These are phyloP conservation scores for Reticulitermes speratus DNA, from an alignment of 1,140 invertebrate genomes.

Conservation along the genomic window DNA sequence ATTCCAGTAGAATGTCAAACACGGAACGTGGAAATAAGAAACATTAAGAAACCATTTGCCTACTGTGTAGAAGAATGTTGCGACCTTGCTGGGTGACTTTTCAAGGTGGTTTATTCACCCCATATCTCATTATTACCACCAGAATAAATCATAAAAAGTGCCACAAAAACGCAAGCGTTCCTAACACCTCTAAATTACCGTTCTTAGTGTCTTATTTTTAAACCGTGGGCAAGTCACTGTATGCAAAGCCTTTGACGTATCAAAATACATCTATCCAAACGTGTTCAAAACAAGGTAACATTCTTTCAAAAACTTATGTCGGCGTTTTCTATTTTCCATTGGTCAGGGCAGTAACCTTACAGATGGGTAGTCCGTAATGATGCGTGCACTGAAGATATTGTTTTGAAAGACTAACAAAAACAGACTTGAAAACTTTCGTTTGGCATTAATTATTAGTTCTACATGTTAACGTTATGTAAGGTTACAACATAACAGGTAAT, in stretches of 20 bases:
- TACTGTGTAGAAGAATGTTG: not conserved
- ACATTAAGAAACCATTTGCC: not conserved
- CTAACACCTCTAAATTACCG: not conserved
- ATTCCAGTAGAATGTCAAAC: not conserved
- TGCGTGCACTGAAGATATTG: not conserved
- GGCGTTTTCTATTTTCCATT: not conserved
- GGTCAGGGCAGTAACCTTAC: not conserved
- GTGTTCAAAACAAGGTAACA: not conserved
- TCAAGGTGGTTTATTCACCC: conserved; percentile 25
- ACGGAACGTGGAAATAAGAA: not conserved
- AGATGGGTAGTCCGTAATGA: not conserved
- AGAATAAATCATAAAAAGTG: not conserved
- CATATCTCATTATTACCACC: not conserved
- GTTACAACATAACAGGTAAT: too few species aligned
- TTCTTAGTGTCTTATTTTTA: conserved; percentile 2
- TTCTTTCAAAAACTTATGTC: not conserved
- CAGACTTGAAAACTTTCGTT: not conserved
- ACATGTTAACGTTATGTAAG: too few species aligned
- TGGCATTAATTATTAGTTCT: not conserved
- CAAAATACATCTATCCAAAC: not conserved
- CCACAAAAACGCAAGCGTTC: not conserved
- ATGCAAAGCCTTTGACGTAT: not conserved
- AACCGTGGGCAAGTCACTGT: conserved; percentile 1
- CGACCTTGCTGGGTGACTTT: conserved; percentile 13
- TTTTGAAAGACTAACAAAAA: not conserved